These are phyloP conservation scores for Maccullochella peelii DNA, from an alignment of 2,113 vertebrate species.

Conservation along the genomic window DNA sequence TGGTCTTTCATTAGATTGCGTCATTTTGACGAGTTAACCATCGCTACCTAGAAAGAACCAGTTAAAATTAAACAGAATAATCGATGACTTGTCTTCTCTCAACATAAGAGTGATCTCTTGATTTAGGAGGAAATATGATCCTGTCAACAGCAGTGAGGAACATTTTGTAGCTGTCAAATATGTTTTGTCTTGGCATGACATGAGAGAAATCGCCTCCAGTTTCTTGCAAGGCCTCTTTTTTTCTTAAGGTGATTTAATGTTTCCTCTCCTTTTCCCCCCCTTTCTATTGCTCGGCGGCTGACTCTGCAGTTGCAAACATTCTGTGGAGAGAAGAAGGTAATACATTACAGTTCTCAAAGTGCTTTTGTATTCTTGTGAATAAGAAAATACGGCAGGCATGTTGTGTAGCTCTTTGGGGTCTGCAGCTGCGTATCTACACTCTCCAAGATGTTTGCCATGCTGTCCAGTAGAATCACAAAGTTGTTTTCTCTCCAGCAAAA, in stretches of 20 bases:
- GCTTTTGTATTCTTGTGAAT: slow-evolving; percentile 38
- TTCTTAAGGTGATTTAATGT: slow-evolving; percentile 41
- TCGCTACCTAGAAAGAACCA: background rate
- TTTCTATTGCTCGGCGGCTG: slow-evolving; percentile 70
- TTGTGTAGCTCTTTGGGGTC: slow-evolving; percentile 17
- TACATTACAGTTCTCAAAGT: slow-evolving; percentile 41
- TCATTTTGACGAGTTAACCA: slow-evolving; percentile 31
- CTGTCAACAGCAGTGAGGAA: slow-evolving; percentile 29
- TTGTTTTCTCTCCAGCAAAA: slow-evolving; percentile 43
- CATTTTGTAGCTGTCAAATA: slow-evolving; percentile 42
- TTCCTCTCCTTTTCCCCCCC: background rate
- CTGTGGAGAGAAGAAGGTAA: slow-evolving; percentile 99
- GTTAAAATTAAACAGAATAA: slow-evolving; percentile 49
- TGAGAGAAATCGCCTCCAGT: slow-evolving; percentile 24
- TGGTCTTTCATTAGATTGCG: slow-evolving; percentile 39
- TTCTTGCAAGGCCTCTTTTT: slow-evolving; percentile 2
- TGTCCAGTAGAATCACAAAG: slow-evolving; percentile 42
- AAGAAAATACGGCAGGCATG: slow-evolving; percentile 12
- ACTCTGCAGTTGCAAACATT: slow-evolving; percentile 95
- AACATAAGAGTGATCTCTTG: slow-evolving; percentile 30
- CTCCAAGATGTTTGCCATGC: slow-evolving; percentile 26
- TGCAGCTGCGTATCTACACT: slow-evolving; percentile 27
- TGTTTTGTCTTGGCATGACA: slow-evolving; percentile 31
- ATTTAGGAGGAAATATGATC: slow-evolving; percentile 34
- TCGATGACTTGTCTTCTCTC: slow-evolving; percentile 12